Percentiles rank a stretch among this genome's conserved stretches.
These are phyloP conservation scores for Falco berigora DNA, from an alignment of 2,797 vertebrate genomes.

Conservation along the genomic window DNA sequence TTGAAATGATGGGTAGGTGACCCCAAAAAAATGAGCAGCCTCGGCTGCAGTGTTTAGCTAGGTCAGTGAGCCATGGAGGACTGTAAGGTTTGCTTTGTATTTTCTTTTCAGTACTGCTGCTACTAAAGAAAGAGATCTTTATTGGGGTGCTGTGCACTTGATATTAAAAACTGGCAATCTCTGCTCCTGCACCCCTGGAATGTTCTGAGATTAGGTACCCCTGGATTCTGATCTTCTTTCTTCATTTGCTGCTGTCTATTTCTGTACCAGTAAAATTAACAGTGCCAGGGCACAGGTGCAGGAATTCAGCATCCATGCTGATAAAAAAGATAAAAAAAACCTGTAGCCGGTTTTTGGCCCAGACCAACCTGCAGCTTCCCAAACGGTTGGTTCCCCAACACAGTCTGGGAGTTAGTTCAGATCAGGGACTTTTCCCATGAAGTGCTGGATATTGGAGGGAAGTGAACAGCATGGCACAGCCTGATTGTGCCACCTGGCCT, in stretches of 20 bases:
- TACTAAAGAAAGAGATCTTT: background rate
- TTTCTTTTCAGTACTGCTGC: background rate
- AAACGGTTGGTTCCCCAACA: background rate
- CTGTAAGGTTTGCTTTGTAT: background rate
- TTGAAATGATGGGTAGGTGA: background rate
- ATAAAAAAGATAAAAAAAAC: background rate
- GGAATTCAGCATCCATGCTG: background rate
- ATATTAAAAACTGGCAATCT: background rate
- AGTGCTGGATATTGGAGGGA: background rate
- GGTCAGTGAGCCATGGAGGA: background rate
- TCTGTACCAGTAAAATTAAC: background rate
- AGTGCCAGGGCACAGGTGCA: background rate
- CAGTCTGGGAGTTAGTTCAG: background rate
- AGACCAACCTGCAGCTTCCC: background rate
- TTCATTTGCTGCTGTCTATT: background rate
- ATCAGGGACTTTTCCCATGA: background rate
- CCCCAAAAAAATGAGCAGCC: background rate
- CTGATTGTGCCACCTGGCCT: background rate
- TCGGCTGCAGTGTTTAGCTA: background rate
- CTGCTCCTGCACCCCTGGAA: background rate
- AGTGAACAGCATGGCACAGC: background rate
- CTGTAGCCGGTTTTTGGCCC: background rate
- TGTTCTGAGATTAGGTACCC: background rate
- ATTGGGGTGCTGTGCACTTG: background rate
- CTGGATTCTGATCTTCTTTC: background rate